Evolutionary conservation across 2,888 invertebrate genomes (phyloP), one percentile per base, ranked within the genome.

Genomic region (Papilio demoleus): DNA sequence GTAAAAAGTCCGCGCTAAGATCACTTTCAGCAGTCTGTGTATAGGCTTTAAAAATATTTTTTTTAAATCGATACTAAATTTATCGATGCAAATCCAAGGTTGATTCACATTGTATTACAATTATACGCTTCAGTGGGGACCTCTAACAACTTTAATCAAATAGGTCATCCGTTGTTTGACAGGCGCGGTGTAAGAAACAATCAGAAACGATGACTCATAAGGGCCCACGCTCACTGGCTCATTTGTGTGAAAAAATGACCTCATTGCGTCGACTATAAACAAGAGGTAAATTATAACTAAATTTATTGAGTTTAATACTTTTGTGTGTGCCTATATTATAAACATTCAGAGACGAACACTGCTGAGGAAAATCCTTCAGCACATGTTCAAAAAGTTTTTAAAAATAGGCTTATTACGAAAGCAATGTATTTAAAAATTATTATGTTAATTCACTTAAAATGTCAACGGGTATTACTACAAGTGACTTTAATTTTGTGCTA

Each of bases 101-200:
- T 31, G 9, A 31, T 31, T 4, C 12, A 58, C 45, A 59, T 66
- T 59, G 59, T 66, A 66, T 60, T 38, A 34, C 56, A 62, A 62
- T 62, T 31, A 50, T 40, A 67, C 61, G 62, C 67, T 56, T 60
- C 36, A 19, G 14, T 50, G 17, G 17, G 58, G 58, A 31, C 45
- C 67, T 67, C 60, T 45, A 62, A 58, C 56, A 65, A 65, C 53
- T 59, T 60, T 60, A 65, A 68, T 68, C 68, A 68, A 68, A 68
- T 68, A 65, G 60, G 53, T 40, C 59, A 59, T 59, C 40, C 68
- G 63, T 67, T 56, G 67, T 64, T 68, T 40, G 63, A 58, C 38
- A 47, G 24, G 34, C 19, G 42, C 42, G 36, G 14, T 42, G 24
- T 59, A 64, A 64, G 38, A 60, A 8, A 31, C 64, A 59, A 68